A percentile compares a stretch with the other conserved stretches of the same genome.
Evolutionary conservation across 2,888 invertebrate species (phyloP).

Genomic region (Rotaria magnacalcarata): DNA sequence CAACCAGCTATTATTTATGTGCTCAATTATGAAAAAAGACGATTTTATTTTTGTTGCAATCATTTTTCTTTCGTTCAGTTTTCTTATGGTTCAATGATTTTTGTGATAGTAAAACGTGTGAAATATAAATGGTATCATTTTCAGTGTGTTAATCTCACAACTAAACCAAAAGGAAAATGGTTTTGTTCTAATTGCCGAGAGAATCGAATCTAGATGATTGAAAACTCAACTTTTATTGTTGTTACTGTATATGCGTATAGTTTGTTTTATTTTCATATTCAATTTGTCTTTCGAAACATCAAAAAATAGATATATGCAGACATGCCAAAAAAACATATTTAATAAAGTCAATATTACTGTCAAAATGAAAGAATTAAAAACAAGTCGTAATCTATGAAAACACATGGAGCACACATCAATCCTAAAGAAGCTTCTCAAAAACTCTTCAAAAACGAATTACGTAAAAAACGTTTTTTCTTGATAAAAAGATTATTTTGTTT

Average conservation of each 20-base stretch:
- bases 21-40: no score
- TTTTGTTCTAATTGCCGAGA: conserved; percentile 47
- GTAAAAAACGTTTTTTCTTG: no score
- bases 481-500: no score
- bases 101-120: conserved; percentile 48
- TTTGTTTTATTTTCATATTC: no score
- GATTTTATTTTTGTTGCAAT: not conserved
- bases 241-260: not conserved
- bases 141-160: conserved; percentile 47
- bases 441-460: no score
- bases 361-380: no score
- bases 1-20: no score
- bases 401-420: no score
- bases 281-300: not conserved
- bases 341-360: no score
- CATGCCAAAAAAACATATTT: no score
- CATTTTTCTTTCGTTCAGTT: not conserved
- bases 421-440: no score
- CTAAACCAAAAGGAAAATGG: conserved; percentile 47
- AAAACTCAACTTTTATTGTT: not conserved
- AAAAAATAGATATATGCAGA: not conserved
- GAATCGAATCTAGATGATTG: not conserved
- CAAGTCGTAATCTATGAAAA: no score
- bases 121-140: conserved; percentile 48
- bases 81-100: conserved; percentile 47